A percentile compares a stretch with the other conserved stretches of the same genome.
These are phyloP conservation scores for Hycleus phaleratus DNA, from an alignment of 1,140 invertebrate genomes.

Conservation along the genomic window DNA sequence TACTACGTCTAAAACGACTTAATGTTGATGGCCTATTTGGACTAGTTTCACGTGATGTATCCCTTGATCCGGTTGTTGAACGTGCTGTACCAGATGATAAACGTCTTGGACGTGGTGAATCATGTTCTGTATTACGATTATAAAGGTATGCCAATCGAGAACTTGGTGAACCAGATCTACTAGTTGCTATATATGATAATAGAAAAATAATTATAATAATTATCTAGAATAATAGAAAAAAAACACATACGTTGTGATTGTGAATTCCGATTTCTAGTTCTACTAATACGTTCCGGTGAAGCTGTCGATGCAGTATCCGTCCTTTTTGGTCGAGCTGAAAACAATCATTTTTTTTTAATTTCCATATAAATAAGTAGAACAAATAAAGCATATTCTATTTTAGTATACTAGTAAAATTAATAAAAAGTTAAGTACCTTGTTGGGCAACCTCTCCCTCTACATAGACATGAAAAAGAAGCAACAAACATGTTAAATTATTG, in stretches of 20 bases:
- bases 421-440: slow-evolving; percentile 43
- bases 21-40: slow-evolving; percentile 42
- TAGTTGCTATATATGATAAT: slow-evolving; percentile 52
- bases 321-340: slow-evolving; percentile 55
- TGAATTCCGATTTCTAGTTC: slow-evolving; percentile 57
- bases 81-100: slow-evolving; percentile 63
- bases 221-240: slow-evolving; percentile 7
- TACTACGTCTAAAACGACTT: slow-evolving; percentile 39
- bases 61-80: slow-evolving; percentile 56
- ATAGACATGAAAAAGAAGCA: slow-evolving; percentile 39
- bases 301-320: slow-evolving; percentile 44
- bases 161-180: slow-evolving; percentile 71
- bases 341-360: background rate
- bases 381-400: too few relatives aligned
- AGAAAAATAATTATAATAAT: background rate
- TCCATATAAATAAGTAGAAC: background rate
- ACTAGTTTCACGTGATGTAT: slow-evolving; percentile 61
- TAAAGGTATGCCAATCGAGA: slow-evolving; percentile 64
- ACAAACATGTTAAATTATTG: slow-evolving; percentile 8
- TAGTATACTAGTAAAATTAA: background rate
- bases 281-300: slow-evolving; percentile 56
- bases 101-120: slow-evolving; percentile 35
- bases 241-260: slow-evolving; percentile 81
- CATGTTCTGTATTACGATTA: slow-evolving; percentile 45
- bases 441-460: slow-evolving; percentile 49